Evolutionary conservation across 2,888 invertebrate species (phyloP).

Genomic region (Phymatocera aterrima): DNA sequence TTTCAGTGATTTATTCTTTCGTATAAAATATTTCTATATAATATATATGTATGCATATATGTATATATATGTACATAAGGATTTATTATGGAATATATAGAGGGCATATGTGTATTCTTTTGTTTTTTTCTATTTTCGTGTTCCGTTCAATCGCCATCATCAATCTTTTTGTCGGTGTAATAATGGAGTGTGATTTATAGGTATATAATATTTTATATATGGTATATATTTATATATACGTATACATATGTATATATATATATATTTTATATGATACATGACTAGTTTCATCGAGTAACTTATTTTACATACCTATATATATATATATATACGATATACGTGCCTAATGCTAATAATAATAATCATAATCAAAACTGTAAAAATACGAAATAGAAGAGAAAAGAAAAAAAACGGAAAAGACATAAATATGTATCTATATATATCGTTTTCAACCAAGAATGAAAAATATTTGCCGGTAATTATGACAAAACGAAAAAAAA

Average conservation of each 20-base stretch:
- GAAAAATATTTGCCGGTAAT: no score
- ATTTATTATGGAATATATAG: no score
- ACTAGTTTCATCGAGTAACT: slow-evolving; percentile 60
- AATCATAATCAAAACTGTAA: not conserved
- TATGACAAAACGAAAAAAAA: no score
- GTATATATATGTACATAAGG: slow-evolving; percentile 54
- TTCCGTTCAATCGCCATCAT: not conserved
- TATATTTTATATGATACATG: slow-evolving; percentile 59
- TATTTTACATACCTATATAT: slow-evolving; percentile 46
- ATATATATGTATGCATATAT: slow-evolving; percentile 56
- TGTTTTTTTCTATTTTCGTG: not conserved
- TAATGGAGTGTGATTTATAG: no score
- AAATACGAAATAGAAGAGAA: not conserved
- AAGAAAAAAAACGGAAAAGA: no score
- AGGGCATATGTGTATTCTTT: slow-evolving; percentile 60
- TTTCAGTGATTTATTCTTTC: slow-evolving; percentile 55
- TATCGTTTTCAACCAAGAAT: no score
- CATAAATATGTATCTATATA: no score
- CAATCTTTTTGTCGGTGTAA: no score
- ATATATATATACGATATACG: not conserved
- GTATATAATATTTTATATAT: no score
- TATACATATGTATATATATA: slow-evolving; percentile 11
- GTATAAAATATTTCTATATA: slow-evolving; percentile 56
- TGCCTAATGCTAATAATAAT: not conserved
- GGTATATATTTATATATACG: no score